Base-by-base conservation (phyloP, 2,888 invertebrate genomes). In the Piscicola geometra region DNA sequence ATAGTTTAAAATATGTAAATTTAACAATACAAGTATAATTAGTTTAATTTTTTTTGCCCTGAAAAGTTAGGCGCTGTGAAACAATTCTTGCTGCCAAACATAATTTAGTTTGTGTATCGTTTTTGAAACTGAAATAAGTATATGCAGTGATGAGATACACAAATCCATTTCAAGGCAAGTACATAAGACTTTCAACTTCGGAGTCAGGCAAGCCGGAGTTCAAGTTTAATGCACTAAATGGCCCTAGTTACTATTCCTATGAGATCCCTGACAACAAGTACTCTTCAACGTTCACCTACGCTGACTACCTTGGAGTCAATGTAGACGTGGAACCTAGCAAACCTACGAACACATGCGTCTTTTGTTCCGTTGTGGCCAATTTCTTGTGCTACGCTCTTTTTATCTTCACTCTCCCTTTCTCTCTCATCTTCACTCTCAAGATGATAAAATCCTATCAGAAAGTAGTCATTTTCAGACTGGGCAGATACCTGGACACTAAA, bases 381-480 rank as follows among this genome's bases (percentile, higher is more conserved):
- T 71, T 77, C 15, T 33, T 81, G 3, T 79, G 80, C 47, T 77
- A 81, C 66, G 21, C 82, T 1, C 64, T 83, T 15, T 78, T 81
- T 67, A 50, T 83, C 15, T 15, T 82, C 0, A 82, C 83, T 0
- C 81, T 83, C 66, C 83, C 83, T 0, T 70, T 84, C 30, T 81
- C 82, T 41, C 80, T 81, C 21, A 82, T 82, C 81, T 81, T 82
- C 71, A 81, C 81, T 60, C 79, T 83, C 25, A 83, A 83, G 81
- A 82, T 83, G 71, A 79, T 83, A n/a, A 78, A 81, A 70, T 78
- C 80, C 3, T 80, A 80, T 81, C 83, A 84, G 73, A 79, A 82
- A 60, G 64, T 83, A 33, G 82, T 83, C 30, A 80, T 83, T 9
- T 84, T 83, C 71, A 80, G 84, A 75, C 80, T 83, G 30, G 84